Base-by-base conservation (phyloP, 2,888 invertebrate species). In the Trachelus tabidus region DNA sequence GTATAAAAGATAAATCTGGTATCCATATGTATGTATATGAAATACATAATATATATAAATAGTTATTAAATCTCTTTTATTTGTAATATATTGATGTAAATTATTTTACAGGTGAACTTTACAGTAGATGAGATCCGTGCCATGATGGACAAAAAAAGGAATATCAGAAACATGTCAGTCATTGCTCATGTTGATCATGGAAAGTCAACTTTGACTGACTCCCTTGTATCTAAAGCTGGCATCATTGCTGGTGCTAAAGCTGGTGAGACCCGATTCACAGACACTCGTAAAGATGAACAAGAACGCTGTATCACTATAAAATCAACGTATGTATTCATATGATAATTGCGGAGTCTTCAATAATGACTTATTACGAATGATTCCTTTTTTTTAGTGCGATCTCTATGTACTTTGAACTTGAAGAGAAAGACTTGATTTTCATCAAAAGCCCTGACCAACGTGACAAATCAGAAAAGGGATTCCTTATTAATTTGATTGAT, bases 171-270 rank as follows among this genome's bases (percentile, higher is more conserved):
- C 94, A 99, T 99, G 99, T 99, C 99, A 92, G 99, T 99, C 93
- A 99, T 99, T 92, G 99, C 99, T 89, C 99, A 99, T 94, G 99
- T 99, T 87, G 99, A 99, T 94, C 99, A 99, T 93, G 99, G 99
- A 92, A 99, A 99, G 94, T 99, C 99, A 86, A 99, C 99, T 79
- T 93, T 99, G 92, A 99, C 99, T 80, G 99, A 99, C 94, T 99
- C 99, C 84, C 94, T 99, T 91, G 99, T 99, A 85, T 98, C 99
- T 80, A 99, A 99, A 93, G 99, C 99, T 91, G 99, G 99, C 93
- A 99, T 99, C 92, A 99, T 99, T 92, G 99, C 99, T 89, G 97
- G 97, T 85, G 97, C 99, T 81, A 98, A 99, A 91, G 99, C 99
- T 89, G 99, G 99, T 88, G 99, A 99, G 93, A 98, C 99, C 30